Evolutionary conservation across 2,888 invertebrate species (phyloP).

Genomic region (Idaea dimidiata): DNA sequence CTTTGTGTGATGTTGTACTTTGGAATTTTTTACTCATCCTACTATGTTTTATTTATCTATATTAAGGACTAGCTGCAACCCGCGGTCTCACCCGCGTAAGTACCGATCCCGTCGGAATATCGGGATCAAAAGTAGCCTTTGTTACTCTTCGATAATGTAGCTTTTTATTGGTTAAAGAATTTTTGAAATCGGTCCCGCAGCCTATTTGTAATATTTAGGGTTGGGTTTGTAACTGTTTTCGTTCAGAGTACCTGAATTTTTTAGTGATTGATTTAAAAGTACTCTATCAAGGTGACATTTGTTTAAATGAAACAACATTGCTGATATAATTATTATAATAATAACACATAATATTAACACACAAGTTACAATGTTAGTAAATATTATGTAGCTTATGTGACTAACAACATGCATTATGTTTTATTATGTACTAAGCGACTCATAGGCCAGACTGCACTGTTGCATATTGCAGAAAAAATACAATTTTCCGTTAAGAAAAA

Average conservation of each 20-base stretch:
- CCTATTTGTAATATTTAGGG: neutral
- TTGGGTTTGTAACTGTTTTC: neutral
- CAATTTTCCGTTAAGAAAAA: constrained; percentile 26
- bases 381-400: constrained; percentile 45
- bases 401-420: constrained; percentile 39
- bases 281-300: neutral
- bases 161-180: too few relatives aligned
- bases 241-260: neutral
- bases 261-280: too few relatives aligned
- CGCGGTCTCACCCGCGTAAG: neutral
- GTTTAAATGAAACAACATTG: constrained; percentile 47
- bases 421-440: constrained; percentile 27
- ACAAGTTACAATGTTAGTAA: constrained; percentile 54
- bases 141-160: too few relatives aligned
- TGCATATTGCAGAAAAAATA: constrained; percentile 23
- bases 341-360: constrained; percentile 62
- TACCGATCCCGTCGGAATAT: neutral
- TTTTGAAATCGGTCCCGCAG: too few relatives aligned
- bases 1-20: too few relatives aligned
- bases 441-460: constrained; percentile 54
- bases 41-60: neutral
- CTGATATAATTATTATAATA: constrained; percentile 71
- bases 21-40: too few relatives aligned
- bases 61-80: neutral
- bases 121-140: neutral